Evolutionary conservation across 2,113 vertebrate species (phyloP).

Genomic region (Eira barbara): DNA sequence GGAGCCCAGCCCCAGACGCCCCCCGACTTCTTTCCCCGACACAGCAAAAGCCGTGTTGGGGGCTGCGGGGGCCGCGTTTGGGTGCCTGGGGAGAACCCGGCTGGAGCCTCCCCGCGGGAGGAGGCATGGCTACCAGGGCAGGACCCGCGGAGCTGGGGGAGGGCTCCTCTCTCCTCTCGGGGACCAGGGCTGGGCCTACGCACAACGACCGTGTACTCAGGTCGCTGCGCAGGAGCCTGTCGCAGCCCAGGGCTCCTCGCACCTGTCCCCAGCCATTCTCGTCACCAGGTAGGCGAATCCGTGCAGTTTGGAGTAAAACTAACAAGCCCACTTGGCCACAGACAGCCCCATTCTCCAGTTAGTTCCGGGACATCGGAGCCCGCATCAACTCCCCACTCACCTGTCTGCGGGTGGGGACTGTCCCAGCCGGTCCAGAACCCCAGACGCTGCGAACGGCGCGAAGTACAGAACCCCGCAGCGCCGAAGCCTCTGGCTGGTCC

Average conservation of each 20-base stretch:
- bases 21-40: not conserved
- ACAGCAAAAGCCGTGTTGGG: not conserved
- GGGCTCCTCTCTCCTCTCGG: no score
- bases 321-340: not conserved
- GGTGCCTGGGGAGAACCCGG: not conserved
- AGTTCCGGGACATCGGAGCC: not conserved
- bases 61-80: no score
- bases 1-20: not conserved
- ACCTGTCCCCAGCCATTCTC: not conserved
- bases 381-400: not conserved
- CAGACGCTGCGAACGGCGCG: fast-evolving
- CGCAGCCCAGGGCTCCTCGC: not conserved
- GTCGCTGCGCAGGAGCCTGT: not conserved
- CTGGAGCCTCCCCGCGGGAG: not conserved
- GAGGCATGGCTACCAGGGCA: not conserved
- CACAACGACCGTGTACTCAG: fast-evolving
- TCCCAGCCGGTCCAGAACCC: not conserved
- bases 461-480: not conserved
- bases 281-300: not conserved
- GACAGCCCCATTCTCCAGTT: not conserved
- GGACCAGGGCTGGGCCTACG: no score
- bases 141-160: not conserved
- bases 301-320: not conserved
- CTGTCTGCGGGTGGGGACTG: no score
- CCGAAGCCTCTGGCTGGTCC: not conserved